These are phyloP conservation scores for Oryzias melastigma DNA, from an alignment of 2,113 vertebrate species.

Conservation along the genomic window DNA sequence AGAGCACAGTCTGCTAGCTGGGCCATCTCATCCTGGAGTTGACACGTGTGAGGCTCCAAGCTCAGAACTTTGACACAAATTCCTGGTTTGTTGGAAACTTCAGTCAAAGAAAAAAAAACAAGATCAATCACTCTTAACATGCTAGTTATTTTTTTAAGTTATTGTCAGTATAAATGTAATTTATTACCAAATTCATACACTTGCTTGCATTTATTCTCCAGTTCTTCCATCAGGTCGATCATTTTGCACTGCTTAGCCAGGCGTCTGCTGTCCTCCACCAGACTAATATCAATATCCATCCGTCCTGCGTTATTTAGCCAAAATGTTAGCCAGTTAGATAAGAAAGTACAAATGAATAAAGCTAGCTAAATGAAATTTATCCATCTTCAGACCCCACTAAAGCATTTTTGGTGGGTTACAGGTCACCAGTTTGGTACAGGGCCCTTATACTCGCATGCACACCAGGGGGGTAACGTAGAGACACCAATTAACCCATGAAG, in stretches of 20 bases:
- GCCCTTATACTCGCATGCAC: too few species aligned
- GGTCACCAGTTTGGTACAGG: too few species aligned
- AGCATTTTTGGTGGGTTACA: too few species aligned
- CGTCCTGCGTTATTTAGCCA: slow-evolving; percentile 74
- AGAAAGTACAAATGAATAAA: too few species aligned
- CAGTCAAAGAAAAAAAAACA: neutral
- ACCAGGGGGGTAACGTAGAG: too few species aligned
- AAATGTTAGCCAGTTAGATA: neutral
- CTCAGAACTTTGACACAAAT: slow-evolving; percentile 94
- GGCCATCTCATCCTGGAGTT: slow-evolving; percentile 88
- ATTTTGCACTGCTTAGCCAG: slow-evolving; percentile 95
- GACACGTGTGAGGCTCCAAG: slow-evolving; percentile 84
- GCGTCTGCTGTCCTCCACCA: slow-evolving; percentile 88
- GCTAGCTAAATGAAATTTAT: too few species aligned
- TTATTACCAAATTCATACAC: slow-evolving; percentile 90
- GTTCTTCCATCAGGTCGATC: slow-evolving; percentile 85
- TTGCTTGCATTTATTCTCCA: slow-evolving; percentile 92
- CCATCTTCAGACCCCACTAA: too few species aligned
- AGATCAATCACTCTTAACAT: neutral
- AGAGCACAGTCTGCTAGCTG: slow-evolving; percentile 89
- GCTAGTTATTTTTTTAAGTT: neutral
- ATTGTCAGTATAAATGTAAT: neutral
- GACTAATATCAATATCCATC: slow-evolving; percentile 88
- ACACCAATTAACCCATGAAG: too few species aligned
- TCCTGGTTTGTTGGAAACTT: slow-evolving; percentile 94